These are phyloP conservation scores for Xerus inauris DNA, from an alignment of 2,113 vertebrate species.

Conservation along the genomic window DNA sequence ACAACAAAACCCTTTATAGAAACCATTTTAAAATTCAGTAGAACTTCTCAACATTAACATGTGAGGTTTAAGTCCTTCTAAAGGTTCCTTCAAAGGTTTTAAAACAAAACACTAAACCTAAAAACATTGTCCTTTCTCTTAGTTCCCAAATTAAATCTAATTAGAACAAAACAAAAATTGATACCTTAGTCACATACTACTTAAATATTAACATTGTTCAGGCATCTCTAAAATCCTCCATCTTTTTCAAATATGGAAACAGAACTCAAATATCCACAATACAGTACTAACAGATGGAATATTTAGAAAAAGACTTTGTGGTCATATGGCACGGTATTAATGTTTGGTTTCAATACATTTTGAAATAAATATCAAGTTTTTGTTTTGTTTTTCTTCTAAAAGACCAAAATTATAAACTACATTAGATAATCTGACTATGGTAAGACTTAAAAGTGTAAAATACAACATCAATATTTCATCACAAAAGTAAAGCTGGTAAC, in stretches of 20 bases:
- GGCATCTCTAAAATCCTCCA: conserved; percentile 62
- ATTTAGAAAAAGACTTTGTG: conserved; percentile 58
- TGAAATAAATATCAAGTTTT: conserved; percentile 74
- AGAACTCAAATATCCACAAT: conserved; percentile 75
- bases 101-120: conserved; percentile 82
- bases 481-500: conserved; percentile 78
- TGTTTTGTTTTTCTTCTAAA: conserved; percentile 65
- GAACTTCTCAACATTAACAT: conserved; percentile 81
- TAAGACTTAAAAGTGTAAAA: conserved; percentile 78
- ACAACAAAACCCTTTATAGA: conserved; percentile 85
- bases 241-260: conserved; percentile 78
- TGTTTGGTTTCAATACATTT: conserved; percentile 26
- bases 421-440: conserved; percentile 59
- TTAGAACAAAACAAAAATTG: conserved; percentile 75
- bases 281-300: conserved; percentile 55
- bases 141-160: conserved; percentile 71
- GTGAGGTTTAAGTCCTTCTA: conserved; percentile 77
- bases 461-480: conserved; percentile 74
- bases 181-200: conserved; percentile 65
- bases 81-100: conserved; percentile 82
- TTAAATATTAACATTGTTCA: conserved; percentile 61
- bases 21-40: conserved; percentile 84
- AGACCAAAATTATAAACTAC: conserved; percentile 57
- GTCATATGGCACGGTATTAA: conserved; percentile 43
- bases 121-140: conserved; percentile 68